Evolutionary conservation across 2,888 invertebrate genomes (phyloP).

Genomic region (Osmoderma eremita): DNA sequence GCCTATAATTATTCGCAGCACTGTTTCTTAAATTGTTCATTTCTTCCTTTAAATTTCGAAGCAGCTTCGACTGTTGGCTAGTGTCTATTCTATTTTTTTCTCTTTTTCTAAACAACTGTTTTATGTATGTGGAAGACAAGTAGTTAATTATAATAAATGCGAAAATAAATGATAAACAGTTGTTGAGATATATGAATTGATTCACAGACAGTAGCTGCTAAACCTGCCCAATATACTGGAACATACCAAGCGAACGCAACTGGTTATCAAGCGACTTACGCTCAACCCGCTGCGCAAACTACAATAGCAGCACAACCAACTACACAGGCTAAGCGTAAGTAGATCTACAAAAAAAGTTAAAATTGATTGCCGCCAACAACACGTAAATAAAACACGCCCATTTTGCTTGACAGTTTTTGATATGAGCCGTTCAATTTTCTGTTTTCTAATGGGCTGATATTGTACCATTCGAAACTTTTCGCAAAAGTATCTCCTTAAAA

Average conservation of each 20-base stretch:
- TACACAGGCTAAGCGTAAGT: conserved; percentile 70
- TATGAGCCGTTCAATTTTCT: conserved; percentile 21
- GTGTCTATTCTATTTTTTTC: too few relatives aligned
- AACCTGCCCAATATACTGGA: conserved; percentile 70
- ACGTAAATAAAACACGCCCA: conserved; percentile 17
- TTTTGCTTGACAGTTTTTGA: conserved; percentile 38
- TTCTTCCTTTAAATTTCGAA: too few relatives aligned
- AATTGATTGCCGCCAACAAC: background rate
- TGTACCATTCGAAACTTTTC: conserved; percentile 20
- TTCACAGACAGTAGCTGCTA: conserved; percentile 63
- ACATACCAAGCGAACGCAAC: conserved; percentile 69
- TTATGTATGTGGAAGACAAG: background rate
- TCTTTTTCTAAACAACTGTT: too few relatives aligned
- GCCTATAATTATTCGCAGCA: too few relatives aligned
- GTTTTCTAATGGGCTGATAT: conserved; percentile 38
- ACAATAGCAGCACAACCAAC: conserved; percentile 69
- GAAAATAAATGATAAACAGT: background rate
- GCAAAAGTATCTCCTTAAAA: conserved; percentile 15
- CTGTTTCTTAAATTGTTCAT: too few relatives aligned
- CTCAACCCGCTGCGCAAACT: conserved; percentile 67
- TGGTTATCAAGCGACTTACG: conserved; percentile 66
- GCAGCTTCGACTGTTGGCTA: too few relatives aligned
- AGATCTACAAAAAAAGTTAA: conserved; percentile 31
- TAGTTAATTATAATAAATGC: background rate
- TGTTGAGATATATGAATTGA: conserved; percentile 29